Conservation (phyloP, 2,888 invertebrate species). For the Silvanus unidentatus region DNA sequence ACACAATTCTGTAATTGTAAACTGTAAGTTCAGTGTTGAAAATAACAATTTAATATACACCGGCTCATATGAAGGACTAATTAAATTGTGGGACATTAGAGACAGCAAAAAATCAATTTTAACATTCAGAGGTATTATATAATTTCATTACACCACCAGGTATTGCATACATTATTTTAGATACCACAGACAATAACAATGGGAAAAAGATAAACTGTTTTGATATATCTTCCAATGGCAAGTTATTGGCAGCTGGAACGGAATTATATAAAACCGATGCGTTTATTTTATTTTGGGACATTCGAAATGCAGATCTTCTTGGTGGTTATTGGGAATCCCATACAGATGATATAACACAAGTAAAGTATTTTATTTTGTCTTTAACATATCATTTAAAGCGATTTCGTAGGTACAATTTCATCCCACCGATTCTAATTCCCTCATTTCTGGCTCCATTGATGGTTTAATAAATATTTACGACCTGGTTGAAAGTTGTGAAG, state of each 20-base stretch:
- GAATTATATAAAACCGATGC: conserved; percentile 63
- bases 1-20: conserved; percentile 49
- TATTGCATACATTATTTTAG: conserved; percentile 21
- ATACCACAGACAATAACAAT: conserved; percentile 29
- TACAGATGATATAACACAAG: conserved; percentile 73
- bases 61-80: conserved; percentile 51
- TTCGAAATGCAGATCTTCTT: conserved; percentile 55
- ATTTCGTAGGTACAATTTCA: conserved; percentile 61
- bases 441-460: conserved; percentile 75
- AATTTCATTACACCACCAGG: no score
- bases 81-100: conserved; percentile 61
- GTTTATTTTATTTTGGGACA: conserved; percentile 77
- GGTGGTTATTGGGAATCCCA: conserved; percentile 83
- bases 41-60: conserved; percentile 57
- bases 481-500: conserved; percentile 64
- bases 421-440: conserved; percentile 55
- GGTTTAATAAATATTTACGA: conserved; percentile 83
- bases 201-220: conserved; percentile 60
- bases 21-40: conserved; percentile 54
- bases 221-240: conserved; percentile 66
- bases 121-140: no score
- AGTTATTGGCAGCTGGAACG: conserved; percentile 70
- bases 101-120: conserved; percentile 41
- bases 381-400: conserved; percentile 3
- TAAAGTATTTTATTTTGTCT: no score